These are phyloP conservation scores for Biston betularia DNA, from an alignment of 2,888 invertebrate genomes.

Conservation along the genomic window DNA sequence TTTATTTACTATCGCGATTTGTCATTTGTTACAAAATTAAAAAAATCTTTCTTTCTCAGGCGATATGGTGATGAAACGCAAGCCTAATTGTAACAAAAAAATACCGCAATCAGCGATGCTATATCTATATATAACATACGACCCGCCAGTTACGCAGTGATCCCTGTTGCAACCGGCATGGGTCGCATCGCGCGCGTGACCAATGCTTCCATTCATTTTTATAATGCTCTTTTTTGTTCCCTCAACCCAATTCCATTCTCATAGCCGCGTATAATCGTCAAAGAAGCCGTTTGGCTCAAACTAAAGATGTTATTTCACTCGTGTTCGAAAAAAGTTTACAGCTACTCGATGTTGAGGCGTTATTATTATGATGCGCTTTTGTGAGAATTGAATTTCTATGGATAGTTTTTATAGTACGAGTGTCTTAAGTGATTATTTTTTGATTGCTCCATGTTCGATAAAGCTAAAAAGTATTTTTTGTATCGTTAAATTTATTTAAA, in stretches of 20 bases:
- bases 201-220: constrained; percentile 47
- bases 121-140: not conserved
- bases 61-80: no score
- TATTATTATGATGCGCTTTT: constrained; percentile 62
- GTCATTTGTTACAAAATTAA: no score
- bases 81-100: not conserved
- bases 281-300: constrained; percentile 68
- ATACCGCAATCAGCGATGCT: not conserved
- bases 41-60: no score
- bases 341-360: constrained; percentile 45
- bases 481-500: not conserved
- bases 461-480: not conserved
- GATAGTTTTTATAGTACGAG: constrained; percentile 47
- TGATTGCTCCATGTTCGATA: constrained; percentile 10
- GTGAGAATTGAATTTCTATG: constrained; percentile 54
- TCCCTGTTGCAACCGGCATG: constrained; percentile 32
- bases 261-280: constrained; percentile 77
- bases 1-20: no score
- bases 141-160: not conserved
- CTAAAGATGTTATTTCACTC: constrained; percentile 66
- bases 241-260: constrained; percentile 74
- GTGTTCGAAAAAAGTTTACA: constrained; percentile 49
- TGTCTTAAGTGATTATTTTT: constrained; percentile 32
- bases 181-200: constrained; percentile 43
- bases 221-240: constrained; percentile 66